Base-by-base conservation (phyloP, 2,113 vertebrate genomes). In the Osmerus mordax region DNA sequence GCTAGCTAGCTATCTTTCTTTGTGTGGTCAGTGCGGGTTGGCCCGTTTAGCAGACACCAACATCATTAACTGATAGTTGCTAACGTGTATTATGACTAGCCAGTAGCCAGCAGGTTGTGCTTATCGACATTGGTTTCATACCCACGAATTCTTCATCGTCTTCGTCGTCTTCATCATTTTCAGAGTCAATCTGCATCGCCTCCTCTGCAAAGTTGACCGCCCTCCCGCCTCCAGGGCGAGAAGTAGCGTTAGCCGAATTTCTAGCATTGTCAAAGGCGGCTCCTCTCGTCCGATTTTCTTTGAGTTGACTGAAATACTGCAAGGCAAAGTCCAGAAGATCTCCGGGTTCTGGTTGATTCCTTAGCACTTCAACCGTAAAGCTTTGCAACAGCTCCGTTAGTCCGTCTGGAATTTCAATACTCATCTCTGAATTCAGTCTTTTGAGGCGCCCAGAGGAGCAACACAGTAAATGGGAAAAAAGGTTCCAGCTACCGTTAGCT, bases 321-420 rank as follows among this genome's bases (percentile, higher is more conserved):
- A 93, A 84, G 77, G 93, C 91, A 88, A 94, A 94, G 74, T 91
- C 92, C 76, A 92, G 86, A 87, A 94, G 85, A 86, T 94, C 92
- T 19, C 78, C 86, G 36, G 93, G 93, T 81, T 92, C 85, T 54
- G 93, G 93, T 80, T 92, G 92, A 74, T 89, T 91, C 80, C 93
- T 81, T 73, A 94, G 85, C 83, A 94, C 93, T 88, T 93, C 92
- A 83, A 93, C 90, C 2, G 92, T 94, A 89, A 93, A 94, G 82
- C 89, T 85, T 79, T 92, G 90, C 87, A 94, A 89, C 84, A 94
- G 90, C 86, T 94, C 92, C 78, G 90, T 92, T 87, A 94, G 86
- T 70, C 93, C 92, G 77, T 91, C 90, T 29, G 93, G 93, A 83
- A 94, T 89, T 81, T 91, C 89, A 86, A 93, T 89, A 87, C 91